These are phyloP conservation scores for Spizaetus ornatus DNA, from an alignment of 2,113 vertebrate genomes.

Conservation along the genomic window DNA sequence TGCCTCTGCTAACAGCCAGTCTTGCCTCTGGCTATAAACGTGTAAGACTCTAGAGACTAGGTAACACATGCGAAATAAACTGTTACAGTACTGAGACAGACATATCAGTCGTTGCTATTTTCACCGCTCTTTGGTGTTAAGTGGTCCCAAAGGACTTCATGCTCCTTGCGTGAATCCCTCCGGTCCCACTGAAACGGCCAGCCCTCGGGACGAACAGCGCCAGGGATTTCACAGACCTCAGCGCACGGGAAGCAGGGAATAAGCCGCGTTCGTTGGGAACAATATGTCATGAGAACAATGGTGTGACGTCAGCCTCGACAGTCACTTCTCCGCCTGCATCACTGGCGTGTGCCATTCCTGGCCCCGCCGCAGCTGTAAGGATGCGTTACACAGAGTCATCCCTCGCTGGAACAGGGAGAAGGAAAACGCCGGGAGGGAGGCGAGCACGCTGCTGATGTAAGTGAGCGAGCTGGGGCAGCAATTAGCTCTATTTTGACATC, in stretches of 20 bases:
- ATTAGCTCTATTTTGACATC: neutral
- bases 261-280: neutral
- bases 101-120: neutral
- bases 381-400: neutral
- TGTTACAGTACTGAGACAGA: neutral
- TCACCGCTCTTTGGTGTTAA: neutral
- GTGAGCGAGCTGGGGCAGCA: neutral
- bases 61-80: neutral
- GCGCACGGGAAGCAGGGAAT: neutral
- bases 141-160: neutral
- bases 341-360: neutral
- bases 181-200: neutral
- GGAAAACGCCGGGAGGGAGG: neutral
- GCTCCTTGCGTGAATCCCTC: neutral
- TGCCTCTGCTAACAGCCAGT: neutral
- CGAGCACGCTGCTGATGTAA: neutral
- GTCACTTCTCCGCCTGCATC: neutral
- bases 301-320: neutral
- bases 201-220: neutral
- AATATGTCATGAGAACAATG: neutral
- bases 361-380: neutral
- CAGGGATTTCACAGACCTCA: neutral
- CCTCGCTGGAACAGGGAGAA: neutral
- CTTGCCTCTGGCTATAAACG: neutral
- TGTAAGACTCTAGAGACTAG: neutral